These are phyloP conservation scores for Coilia nasus DNA, from an alignment of 2,797 vertebrate genomes.

Conservation along the genomic window DNA sequence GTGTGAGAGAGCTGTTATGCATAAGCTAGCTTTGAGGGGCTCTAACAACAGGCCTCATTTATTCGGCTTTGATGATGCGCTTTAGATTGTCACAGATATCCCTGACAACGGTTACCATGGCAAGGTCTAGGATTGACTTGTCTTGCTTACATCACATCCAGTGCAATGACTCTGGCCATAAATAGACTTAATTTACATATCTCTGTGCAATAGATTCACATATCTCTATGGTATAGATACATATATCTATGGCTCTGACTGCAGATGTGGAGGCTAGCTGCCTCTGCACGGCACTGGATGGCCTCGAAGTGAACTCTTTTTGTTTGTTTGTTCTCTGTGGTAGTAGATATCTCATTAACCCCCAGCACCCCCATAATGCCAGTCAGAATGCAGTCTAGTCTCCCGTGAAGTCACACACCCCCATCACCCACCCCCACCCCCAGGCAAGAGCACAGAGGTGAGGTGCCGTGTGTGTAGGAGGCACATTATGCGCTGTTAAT, in stretches of 20 bases:
- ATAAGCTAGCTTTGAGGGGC: not conserved
- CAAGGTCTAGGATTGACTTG: not conserved
- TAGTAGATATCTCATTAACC: not conserved
- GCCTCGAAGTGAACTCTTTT: not conserved
- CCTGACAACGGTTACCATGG: conserved; percentile 8
- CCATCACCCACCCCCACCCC: not conserved
- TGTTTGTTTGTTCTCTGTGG: not conserved
- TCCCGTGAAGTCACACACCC: not conserved
- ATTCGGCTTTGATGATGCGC: not conserved
- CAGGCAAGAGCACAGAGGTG: not conserved
- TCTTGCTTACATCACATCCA: not conserved
- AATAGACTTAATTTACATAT: not conserved
- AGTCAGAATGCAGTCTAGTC: not conserved
- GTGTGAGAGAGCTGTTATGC: not conserved
- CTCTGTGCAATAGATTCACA: too few species aligned
- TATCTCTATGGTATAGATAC: too few species aligned
- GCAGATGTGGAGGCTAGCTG: too few species aligned
- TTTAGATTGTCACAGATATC: not conserved
- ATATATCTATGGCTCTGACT: too few species aligned
- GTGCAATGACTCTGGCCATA: not conserved
- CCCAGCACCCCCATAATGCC: not conserved
- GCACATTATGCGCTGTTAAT: conserved; percentile 20
- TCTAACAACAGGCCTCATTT: not conserved
- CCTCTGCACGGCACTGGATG: too few species aligned
- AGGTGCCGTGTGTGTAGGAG: not conserved